These are phyloP conservation scores for Cyprinodon variegatus DNA, from an alignment of 2,113 vertebrate species.

Conservation along the genomic window DNA sequence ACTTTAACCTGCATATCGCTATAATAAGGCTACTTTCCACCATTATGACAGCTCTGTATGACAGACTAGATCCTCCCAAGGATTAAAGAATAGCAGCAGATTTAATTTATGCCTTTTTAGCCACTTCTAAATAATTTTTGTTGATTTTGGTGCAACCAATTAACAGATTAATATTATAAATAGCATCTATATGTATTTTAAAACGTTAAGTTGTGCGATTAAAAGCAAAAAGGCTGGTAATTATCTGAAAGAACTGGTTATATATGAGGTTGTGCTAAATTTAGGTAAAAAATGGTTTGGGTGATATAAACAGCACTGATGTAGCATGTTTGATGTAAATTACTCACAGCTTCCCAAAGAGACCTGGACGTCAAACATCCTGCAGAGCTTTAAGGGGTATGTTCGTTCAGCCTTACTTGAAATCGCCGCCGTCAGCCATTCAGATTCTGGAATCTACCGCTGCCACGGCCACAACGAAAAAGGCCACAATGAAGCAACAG, in stretches of 20 bases:
- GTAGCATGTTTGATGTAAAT: not conserved
- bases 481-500: constrained; percentile 78
- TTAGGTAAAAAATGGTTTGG: not conserved
- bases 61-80: too few relatives aligned
- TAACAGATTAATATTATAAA: not conserved
- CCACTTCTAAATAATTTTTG: too few relatives aligned
- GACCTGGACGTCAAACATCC: constrained; percentile 65
- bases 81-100: too few relatives aligned
- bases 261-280: too few relatives aligned
- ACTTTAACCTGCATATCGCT: too few relatives aligned
- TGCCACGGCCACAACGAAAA: constrained; percentile 88
- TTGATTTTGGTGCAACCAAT: too few relatives aligned
- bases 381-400: constrained; percentile 67
- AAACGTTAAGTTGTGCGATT: not conserved
- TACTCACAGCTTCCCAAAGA: constrained; percentile 52
- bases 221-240: not conserved
- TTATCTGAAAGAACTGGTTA: not conserved
- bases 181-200: not conserved
- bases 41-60: too few relatives aligned
- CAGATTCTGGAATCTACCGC: constrained; percentile 87
- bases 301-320: not conserved
- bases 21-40: too few relatives aligned
- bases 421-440: constrained; percentile 83
- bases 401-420: constrained; percentile 67
- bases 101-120: too few relatives aligned